phyloP scores from a whole-genome alignment of 2,888 invertebrate genomes.

The Thysanoteuthis rhombus region DNA sequence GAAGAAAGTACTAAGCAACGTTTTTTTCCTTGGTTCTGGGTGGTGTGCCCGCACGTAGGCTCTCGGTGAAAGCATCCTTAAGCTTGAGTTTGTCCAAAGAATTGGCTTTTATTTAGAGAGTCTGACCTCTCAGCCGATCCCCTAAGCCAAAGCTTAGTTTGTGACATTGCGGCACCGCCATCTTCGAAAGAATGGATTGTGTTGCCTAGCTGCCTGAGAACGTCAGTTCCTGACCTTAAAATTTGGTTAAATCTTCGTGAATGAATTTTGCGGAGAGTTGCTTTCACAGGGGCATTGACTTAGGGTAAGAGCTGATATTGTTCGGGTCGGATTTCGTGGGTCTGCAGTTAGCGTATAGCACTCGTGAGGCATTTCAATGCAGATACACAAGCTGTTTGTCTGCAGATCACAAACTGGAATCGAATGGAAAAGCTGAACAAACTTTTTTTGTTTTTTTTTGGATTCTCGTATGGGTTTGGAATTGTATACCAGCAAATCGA shows the following conservation, averaged over 20 bases:
- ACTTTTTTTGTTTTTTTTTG: too few species aligned
- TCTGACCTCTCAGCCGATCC: not conserved
- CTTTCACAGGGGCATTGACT: not conserved
- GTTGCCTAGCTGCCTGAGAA: not conserved
- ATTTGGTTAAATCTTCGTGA: not conserved
- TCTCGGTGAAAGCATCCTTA: not conserved
- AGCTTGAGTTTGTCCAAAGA: not conserved
- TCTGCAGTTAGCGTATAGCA: too few species aligned
- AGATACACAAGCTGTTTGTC: too few species aligned
- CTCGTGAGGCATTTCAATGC: too few species aligned
- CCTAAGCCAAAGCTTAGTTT: not conserved
- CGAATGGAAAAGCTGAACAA: too few species aligned
- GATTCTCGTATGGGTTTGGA: too few species aligned
- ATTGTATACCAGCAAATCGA: too few species aligned
- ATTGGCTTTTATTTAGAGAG: not conserved
- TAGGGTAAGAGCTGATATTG: not conserved
- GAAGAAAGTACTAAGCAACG: too few species aligned
- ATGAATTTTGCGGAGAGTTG: not conserved
- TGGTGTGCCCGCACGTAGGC: not conserved
- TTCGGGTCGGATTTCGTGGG: not conserved
- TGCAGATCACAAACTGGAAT: too few species aligned
- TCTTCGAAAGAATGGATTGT: not conserved
- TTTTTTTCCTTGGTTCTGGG: not conserved
- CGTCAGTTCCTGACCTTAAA: not conserved
- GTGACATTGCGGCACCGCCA: not conserved